phyloP scores from a whole-genome alignment of 30 jellyfish, hydroid and myxozoan genomes.

The Aurelia sp. region DNA sequence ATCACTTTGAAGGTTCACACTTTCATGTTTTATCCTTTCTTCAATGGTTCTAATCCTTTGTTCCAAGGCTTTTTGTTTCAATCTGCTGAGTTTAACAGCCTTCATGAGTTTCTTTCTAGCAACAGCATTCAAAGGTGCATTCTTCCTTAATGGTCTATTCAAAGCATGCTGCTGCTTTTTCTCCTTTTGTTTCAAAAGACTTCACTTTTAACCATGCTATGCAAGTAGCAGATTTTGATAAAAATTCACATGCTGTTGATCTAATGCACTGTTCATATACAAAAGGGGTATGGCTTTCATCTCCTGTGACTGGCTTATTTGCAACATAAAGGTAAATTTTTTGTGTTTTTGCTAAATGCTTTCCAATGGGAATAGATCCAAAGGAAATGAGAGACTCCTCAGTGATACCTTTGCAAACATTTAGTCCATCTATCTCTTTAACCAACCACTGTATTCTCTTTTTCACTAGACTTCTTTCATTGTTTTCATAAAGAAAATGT shows the following conservation, averaged over 20 bases:
- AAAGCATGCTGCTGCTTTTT: conserved; percentile 13
- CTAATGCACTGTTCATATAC: conserved; percentile 26
- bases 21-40: conserved; percentile 1
- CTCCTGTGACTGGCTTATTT: conserved; percentile 6
- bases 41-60: conserved; percentile 19
- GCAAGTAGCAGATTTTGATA: conserved; percentile 15
- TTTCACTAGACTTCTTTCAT: conserved; percentile 14
- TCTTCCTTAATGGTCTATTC: conserved; percentile 22
- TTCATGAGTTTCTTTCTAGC: conserved; percentile 29
- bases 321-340: conserved; percentile 33
- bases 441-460: conserved; percentile 57
- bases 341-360: not conserved
- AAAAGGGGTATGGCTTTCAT: conserved; percentile 22
- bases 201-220: conserved; percentile 18
- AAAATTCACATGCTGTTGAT: conserved; percentile 36
- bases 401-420: conserved; percentile 37
- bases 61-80: conserved; percentile 27
- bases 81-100: conserved; percentile 46
- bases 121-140: conserved; percentile 44
- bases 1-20: conserved; percentile 30
- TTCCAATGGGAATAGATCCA: conserved; percentile 30
- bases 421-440: conserved; percentile 29
- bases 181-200: conserved; percentile 20
- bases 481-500: conserved; percentile 14
- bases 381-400: conserved; percentile 33